Evolutionary conservation across 2,113 vertebrate genomes (phyloP).

Genomic region (Muntiacus muntjak): DNA sequence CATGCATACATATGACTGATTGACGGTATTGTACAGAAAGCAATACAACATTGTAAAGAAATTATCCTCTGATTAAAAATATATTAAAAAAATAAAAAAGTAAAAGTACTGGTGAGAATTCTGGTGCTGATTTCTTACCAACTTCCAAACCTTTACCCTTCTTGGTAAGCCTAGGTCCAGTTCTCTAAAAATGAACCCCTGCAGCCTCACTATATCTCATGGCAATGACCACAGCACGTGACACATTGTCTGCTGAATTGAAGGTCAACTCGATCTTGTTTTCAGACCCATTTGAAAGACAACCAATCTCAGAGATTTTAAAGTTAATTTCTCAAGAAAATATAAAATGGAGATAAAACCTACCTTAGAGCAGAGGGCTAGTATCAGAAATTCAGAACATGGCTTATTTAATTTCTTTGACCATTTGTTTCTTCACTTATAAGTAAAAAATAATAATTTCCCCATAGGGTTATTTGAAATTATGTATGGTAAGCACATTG

Average conservation of each 20-base stretch:
- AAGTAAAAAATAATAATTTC: not conserved
- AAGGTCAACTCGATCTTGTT: not conserved
- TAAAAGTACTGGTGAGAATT: not conserved
- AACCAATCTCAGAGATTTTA: not conserved
- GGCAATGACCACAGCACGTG: not conserved
- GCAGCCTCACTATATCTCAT: not conserved
- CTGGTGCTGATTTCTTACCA: not conserved
- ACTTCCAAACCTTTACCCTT: not conserved
- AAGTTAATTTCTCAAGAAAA: not conserved
- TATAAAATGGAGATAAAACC: not conserved
- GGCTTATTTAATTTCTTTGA: not conserved
- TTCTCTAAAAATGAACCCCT: not conserved
- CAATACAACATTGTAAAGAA: not conserved
- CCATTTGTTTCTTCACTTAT: not conserved
- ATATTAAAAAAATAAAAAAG: not conserved
- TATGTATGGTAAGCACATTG: not conserved
- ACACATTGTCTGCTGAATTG: not conserved
- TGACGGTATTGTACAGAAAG: not conserved
- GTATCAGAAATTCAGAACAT: not conserved
- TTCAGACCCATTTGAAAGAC: not conserved
- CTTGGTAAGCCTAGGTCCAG: not conserved
- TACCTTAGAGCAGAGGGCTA: not conserved
- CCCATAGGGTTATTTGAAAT: not conserved
- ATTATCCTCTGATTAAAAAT: not conserved
- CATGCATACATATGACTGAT: fast-evolving